A percentile compares a stretch with the other conserved stretches of the same genome.
Evolutionary conservation across 2,888 invertebrate genomes (phyloP).

Genomic region (Brachyopa scutellaris): DNA sequence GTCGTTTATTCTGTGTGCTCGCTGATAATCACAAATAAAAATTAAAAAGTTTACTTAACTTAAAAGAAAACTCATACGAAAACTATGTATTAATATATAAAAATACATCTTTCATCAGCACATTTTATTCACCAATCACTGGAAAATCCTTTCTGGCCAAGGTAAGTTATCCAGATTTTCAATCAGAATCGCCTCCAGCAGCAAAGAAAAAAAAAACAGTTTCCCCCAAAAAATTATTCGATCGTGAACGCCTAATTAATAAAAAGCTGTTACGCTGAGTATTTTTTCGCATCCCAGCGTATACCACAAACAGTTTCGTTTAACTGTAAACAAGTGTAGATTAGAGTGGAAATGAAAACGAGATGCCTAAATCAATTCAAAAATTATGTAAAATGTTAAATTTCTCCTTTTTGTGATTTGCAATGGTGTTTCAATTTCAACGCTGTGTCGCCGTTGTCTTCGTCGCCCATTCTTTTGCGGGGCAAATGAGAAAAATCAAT

Average conservation of each 20-base stretch:
- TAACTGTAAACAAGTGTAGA: conserved; percentile 65
- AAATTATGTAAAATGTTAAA: conserved; percentile 49
- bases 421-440: not conserved
- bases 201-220: conserved; percentile 22
- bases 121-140: conserved; percentile 7
- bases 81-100: conserved; percentile 37
- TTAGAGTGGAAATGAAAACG: not conserved
- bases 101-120: conserved; percentile 16
- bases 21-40: conserved; percentile 38
- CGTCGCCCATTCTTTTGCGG: conserved; percentile 50
- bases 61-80: conserved; percentile 13
- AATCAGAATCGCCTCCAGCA: conserved; percentile 33
- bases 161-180: conserved; percentile 57
- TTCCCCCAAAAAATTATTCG: conserved; percentile 57
- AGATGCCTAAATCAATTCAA: conserved; percentile 30
- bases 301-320: conserved; percentile 41
- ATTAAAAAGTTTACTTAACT: conserved; percentile 32
- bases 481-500: conserved; percentile 69
- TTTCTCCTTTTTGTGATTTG: conserved; percentile 17
- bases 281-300: conserved; percentile 42
- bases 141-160: conserved; percentile 20
- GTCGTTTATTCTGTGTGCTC: conserved; percentile 63
- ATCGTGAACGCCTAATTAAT: conserved; percentile 61
- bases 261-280: conserved; percentile 45
- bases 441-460: not conserved